Conservation (phyloP, 35 echinoderm and acorn worm species). For the Diadema setosum region DNA sequence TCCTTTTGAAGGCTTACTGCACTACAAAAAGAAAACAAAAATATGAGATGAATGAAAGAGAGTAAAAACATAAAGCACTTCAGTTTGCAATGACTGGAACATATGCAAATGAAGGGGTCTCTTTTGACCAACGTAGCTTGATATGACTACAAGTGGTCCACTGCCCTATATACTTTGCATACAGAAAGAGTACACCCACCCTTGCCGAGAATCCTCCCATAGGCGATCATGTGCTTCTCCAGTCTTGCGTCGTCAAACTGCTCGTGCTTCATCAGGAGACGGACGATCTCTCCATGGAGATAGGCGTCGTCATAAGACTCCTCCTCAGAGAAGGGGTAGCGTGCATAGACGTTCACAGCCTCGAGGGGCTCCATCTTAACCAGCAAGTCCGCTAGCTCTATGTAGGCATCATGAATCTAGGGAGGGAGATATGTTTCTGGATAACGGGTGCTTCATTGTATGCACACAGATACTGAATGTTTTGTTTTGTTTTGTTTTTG, state of each 20-base stretch:
- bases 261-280: slow-evolving; percentile 94
- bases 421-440: background rate
- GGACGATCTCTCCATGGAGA: slow-evolving; percentile 88
- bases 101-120: no score
- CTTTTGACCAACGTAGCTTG: no score
- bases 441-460: background rate
- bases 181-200: no score
- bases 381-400: slow-evolving; percentile 80
- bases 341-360: slow-evolving; percentile 89
- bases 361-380: slow-evolving; percentile 83
- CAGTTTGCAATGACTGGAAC: no score
- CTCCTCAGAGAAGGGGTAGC: slow-evolving; percentile 79
- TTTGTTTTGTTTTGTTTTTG: no score
- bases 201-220: slow-evolving; percentile 87
- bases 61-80: no score
- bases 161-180: no score
- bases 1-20: no score
- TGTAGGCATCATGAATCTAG: slow-evolving; percentile 96
- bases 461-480: background rate
- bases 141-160: no score
- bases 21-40: no score
- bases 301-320: slow-evolving; percentile 96
- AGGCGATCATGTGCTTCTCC: slow-evolving; percentile 88
- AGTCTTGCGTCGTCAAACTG: slow-evolving; percentile 88
- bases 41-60: no score